These are phyloP conservation scores for Anser cygnoides DNA, from an alignment of 2,113 vertebrate genomes.

Conservation along the genomic window DNA sequence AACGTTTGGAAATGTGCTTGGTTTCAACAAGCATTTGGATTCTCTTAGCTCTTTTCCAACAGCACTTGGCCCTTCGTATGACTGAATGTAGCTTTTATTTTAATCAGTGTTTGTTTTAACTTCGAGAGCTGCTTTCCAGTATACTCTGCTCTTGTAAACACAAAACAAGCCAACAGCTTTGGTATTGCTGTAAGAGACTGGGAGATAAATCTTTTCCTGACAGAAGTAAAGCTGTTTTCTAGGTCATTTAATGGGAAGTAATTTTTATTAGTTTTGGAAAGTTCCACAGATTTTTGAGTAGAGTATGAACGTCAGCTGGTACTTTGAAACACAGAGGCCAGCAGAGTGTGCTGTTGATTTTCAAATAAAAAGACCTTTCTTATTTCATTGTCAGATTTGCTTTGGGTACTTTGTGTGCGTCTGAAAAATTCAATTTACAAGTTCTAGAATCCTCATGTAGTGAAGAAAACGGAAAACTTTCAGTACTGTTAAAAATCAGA, in stretches of 20 bases:
- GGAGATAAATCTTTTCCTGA: not conserved
- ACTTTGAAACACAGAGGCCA: slow-evolving; percentile 60
- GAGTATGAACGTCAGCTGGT: not conserved
- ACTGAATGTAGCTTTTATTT: not conserved
- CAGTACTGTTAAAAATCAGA: not conserved
- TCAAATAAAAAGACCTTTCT: not conserved
- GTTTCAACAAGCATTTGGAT: not conserved
- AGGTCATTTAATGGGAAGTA: not conserved
- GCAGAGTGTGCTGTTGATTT: slow-evolving; percentile 80
- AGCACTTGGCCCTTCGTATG: not conserved
- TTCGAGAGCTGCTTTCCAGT: not conserved
- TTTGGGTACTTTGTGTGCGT: not conserved
- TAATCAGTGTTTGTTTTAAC: not conserved
- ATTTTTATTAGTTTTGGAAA: not conserved
- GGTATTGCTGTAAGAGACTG: not conserved
- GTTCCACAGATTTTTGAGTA: not conserved
- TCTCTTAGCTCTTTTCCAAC: not conserved
- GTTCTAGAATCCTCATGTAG: not conserved
- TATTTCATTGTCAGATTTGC: not conserved
- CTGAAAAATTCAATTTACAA: not conserved
- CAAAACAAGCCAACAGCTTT: not conserved
- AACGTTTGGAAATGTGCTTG: not conserved
- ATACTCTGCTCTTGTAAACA: not conserved
- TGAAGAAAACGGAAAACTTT: not conserved
- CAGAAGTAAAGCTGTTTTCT: not conserved